phyloP scores from a whole-genome alignment of 1,140 invertebrate genomes.

The Zaprionus kolodkinae region DNA sequence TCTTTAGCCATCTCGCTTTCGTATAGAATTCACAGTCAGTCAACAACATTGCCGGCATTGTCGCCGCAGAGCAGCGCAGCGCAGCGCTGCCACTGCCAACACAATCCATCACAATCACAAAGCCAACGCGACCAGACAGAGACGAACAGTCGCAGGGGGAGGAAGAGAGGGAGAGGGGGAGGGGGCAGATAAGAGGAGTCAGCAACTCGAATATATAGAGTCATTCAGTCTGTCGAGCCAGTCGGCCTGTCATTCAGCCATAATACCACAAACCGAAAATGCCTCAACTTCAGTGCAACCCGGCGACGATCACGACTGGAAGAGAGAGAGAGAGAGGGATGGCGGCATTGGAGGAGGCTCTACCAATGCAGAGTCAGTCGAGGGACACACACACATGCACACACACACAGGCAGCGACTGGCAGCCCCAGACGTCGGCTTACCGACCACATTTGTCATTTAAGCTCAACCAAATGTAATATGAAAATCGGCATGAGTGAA shows the following conservation, averaged over 20 bases:
- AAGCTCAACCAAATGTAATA: slow-evolving; percentile 79
- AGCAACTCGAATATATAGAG: slow-evolving; percentile 37
- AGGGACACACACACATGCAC: not conserved
- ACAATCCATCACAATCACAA: slow-evolving; percentile 75
- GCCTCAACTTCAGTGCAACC: slow-evolving; percentile 60
- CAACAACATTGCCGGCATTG: slow-evolving; percentile 41
- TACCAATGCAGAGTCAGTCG: slow-evolving; percentile 3
- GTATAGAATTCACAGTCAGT: slow-evolving; percentile 42
- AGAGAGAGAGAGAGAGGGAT: not conserved
- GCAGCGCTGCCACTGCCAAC: slow-evolving; percentile 51
- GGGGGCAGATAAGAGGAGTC: not conserved
- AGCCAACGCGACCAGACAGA: slow-evolving; percentile 61
- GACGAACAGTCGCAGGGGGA: slow-evolving; percentile 6
- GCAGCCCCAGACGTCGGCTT: slow-evolving; percentile 69
- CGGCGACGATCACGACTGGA: slow-evolving; percentile 16
- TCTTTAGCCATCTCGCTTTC: not conserved
- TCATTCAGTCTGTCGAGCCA: slow-evolving; percentile 49
- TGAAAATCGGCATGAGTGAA: slow-evolving; percentile 76
- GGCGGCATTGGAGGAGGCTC: not conserved
- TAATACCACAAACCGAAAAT: slow-evolving; percentile 73
- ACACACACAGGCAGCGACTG: not conserved
- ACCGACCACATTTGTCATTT: slow-evolving; percentile 79
- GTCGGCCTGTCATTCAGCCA: slow-evolving; percentile 65
- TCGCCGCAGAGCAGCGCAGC: slow-evolving; percentile 22
- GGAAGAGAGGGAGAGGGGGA: not conserved